Percentiles rank a stretch among this genome's conserved stretches.
Evolutionary conservation across 1,140 invertebrate genomes (phyloP).

Genomic region (Meloidogyne floridensis): DNA sequence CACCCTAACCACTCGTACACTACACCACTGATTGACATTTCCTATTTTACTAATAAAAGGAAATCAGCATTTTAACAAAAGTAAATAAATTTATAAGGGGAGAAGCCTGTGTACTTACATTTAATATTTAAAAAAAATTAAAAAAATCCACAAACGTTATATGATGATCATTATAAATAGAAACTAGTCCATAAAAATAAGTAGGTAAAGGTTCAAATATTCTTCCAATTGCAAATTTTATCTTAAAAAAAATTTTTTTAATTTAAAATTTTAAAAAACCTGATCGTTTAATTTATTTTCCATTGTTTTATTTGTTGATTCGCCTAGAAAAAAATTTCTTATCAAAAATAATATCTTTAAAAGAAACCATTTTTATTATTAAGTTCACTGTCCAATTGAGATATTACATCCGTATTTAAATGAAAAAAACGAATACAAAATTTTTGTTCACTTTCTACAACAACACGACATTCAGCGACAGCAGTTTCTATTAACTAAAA

Average conservation of each 20-base stretch:
- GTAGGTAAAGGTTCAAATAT: conserved; percentile 57
- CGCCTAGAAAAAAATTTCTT: conserved; percentile 19
- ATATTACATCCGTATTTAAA: conserved; percentile 72
- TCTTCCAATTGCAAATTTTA: conserved; percentile 47
- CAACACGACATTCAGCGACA: conserved; percentile 82
- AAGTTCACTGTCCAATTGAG: conserved; percentile 42
- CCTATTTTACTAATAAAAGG: too few relatives aligned
- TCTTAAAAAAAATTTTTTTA: conserved; percentile 17
- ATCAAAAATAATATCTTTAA: too few relatives aligned
- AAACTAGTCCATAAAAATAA: conserved; percentile 49
- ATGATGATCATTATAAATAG: conserved; percentile 49
- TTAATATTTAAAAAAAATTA: not conserved
- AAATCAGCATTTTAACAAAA: too few relatives aligned
- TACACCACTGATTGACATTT: not conserved
- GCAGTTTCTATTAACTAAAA: conserved; percentile 76
- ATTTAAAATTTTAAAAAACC: not conserved
- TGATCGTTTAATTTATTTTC: conserved; percentile 68
- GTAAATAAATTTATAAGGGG: too few relatives aligned
- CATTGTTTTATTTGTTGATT: conserved; percentile 72
- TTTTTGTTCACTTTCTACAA: conserved; percentile 89
- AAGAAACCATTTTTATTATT: conserved; percentile 14
- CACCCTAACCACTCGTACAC: not conserved
- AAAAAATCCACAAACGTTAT: conserved; percentile 11
- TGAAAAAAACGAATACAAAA: conserved; percentile 93
- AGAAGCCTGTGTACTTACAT: too few relatives aligned